Evolutionary conservation across 2,113 vertebrate species (phyloP).

Genomic region (Motacilla tschutschensis): DNA sequence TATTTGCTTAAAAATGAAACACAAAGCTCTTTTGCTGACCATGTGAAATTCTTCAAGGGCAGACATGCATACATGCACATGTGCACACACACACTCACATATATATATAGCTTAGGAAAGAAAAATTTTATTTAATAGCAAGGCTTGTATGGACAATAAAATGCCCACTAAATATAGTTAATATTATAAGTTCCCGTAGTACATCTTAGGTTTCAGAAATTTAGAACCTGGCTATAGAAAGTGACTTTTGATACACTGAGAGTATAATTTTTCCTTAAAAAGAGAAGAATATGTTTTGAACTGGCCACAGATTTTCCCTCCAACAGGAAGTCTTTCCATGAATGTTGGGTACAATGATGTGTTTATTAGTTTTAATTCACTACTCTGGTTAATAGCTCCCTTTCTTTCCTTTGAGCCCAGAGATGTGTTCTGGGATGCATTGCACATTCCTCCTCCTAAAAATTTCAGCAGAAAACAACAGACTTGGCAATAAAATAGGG

Average conservation of each 20-base stretch:
- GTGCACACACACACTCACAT: rapidly evolving
- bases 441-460: background rate
- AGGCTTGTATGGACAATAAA: conserved; percentile 18
- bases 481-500: background rate
- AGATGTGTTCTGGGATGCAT: background rate
- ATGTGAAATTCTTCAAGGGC: background rate
- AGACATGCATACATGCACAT: background rate
- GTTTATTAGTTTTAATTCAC: conserved; percentile 26
- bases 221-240: background rate
- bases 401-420: background rate
- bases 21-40: conserved; percentile 11
- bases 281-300: background rate
- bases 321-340: background rate
- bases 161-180: background rate
- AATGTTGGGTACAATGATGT: background rate
- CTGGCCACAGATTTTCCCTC: background rate
- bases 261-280: conserved; percentile 7
- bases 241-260: background rate
- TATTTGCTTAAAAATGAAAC: background rate
- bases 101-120: background rate
- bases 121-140: background rate
- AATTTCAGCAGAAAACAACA: background rate
- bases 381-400: background rate
- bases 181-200: conserved; percentile 17
- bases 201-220: conserved; percentile 24